Conservation (phyloP, 2,888 invertebrate genomes). For the Ophion ellenae region DNA sequence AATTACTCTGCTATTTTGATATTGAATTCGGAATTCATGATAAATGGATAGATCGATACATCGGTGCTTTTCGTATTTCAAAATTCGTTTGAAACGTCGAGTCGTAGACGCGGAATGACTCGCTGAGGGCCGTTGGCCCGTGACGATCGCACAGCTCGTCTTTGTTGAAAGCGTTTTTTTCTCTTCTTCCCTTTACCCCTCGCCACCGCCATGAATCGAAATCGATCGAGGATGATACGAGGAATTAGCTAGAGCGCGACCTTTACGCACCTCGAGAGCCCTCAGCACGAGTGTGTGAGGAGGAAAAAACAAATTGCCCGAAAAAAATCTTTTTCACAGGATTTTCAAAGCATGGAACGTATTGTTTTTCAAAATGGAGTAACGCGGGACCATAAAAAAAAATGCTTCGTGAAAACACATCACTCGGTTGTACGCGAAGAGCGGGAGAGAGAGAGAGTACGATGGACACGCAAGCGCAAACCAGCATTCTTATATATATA, state of each 20-base stretch:
- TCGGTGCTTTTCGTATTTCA: not conserved
- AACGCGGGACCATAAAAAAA: too few relatives aligned
- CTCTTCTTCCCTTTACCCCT: not conserved
- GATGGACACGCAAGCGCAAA: not conserved
- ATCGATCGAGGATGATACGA: constrained; percentile 16
- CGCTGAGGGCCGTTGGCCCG: not conserved
- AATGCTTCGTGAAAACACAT: too few relatives aligned
- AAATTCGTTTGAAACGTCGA: not conserved
- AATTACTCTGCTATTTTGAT: too few relatives aligned
- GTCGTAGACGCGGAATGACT: not conserved
- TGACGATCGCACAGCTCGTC: not conserved
- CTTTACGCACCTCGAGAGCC: too few relatives aligned
- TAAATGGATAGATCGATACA: not conserved
- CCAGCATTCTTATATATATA: too few relatives aligned
- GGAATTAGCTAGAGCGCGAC: not conserved
- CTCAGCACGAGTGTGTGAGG: not conserved
- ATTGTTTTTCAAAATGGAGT: too few relatives aligned
- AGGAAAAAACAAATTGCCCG: too few relatives aligned
- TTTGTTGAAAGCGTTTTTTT: constrained; percentile 5
- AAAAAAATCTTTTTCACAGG: too few relatives aligned
- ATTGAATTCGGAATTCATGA: too few relatives aligned
- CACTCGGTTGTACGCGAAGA: too few relatives aligned
- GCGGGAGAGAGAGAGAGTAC: too few relatives aligned
- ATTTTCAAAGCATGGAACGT: too few relatives aligned
- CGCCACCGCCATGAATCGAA: not conserved